These are phyloP conservation scores for Tachysurus fulvidraco DNA, from an alignment of 2,113 vertebrate genomes.

Conservation along the genomic window DNA sequence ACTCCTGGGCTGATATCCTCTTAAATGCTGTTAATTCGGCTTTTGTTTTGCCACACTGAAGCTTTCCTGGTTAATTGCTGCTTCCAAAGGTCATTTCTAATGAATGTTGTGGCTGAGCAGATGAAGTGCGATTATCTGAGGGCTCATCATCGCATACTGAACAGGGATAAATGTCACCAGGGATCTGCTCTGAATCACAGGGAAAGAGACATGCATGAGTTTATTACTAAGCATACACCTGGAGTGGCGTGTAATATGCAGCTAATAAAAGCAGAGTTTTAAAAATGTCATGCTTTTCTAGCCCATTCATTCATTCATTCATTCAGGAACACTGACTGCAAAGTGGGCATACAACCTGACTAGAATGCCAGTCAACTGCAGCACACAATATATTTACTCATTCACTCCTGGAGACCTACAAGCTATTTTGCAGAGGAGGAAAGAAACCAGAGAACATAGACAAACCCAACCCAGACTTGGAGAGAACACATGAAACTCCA, in stretches of 20 bases:
- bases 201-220: slow-evolving; percentile 5
- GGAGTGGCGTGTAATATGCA: slow-evolving; percentile 19
- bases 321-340: not conserved
- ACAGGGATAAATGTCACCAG: slow-evolving; percentile 40
- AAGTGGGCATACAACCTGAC: not conserved
- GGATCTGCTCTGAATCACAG: slow-evolving; percentile 1
- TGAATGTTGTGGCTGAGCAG: slow-evolving; percentile 59
- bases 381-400: not conserved
- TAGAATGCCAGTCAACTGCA: not conserved
- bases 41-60: slow-evolving; percentile 57
- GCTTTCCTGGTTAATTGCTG: slow-evolving; percentile 49
- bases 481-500: not conserved
- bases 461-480: not conserved
- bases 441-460: not conserved
- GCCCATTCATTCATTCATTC: not conserved
- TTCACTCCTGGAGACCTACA: not conserved
- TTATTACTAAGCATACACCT: slow-evolving; percentile 24
- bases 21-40: slow-evolving; percentile 54
- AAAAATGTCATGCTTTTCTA: slow-evolving; percentile 7
- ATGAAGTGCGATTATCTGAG: slow-evolving; percentile 53
- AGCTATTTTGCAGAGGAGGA: not conserved
- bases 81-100: slow-evolving; percentile 64
- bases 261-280: slow-evolving; percentile 26
- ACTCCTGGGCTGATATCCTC: slow-evolving; percentile 45
- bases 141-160: slow-evolving; percentile 54